Conservation (phyloP, 1,140 invertebrate species). For the Drosophila santomea region DNA sequence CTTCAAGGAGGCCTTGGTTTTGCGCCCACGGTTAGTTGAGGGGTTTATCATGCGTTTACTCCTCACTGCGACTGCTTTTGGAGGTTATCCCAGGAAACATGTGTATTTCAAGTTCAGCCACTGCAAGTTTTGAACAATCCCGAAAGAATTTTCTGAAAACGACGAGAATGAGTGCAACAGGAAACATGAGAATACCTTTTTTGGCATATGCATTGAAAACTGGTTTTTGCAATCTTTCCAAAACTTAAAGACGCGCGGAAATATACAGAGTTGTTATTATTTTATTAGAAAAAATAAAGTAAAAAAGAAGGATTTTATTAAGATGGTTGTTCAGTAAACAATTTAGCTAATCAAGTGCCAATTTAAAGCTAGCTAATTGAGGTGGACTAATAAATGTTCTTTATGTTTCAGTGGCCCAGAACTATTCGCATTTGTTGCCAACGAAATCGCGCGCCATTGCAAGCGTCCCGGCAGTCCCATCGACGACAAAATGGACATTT, state of each 20-base stretch:
- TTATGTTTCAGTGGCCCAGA: slow-evolving; percentile 85
- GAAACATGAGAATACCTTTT: not conserved
- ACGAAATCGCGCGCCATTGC: slow-evolving; percentile 91
- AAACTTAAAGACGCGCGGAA: not conserved
- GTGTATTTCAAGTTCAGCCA: not conserved
- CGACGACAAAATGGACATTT: slow-evolving; percentile 86
- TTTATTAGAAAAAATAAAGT: not conserved
- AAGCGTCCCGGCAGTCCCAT: slow-evolving; percentile 89
- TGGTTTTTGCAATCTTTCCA: not conserved
- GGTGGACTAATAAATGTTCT: not conserved
- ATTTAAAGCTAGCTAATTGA: not conserved
- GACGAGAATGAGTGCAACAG: not conserved
- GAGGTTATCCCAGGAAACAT: not conserved
- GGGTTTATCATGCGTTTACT: not conserved
- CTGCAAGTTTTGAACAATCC: not conserved
- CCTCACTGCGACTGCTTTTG: not conserved
- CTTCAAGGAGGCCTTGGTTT: slow-evolving; percentile 91
- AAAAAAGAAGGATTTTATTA: not conserved
- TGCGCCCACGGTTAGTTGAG: slow-evolving; percentile 85
- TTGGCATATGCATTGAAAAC: not conserved
- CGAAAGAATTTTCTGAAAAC: not conserved
- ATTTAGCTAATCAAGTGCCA: not conserved
- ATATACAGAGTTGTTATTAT: not conserved
- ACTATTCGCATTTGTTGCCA: slow-evolving; percentile 91
- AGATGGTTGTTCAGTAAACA: too few species aligned